These are phyloP conservation scores for Antheraea mylitta DNA, from an alignment of 1,140 invertebrate genomes.

Conservation along the genomic window DNA sequence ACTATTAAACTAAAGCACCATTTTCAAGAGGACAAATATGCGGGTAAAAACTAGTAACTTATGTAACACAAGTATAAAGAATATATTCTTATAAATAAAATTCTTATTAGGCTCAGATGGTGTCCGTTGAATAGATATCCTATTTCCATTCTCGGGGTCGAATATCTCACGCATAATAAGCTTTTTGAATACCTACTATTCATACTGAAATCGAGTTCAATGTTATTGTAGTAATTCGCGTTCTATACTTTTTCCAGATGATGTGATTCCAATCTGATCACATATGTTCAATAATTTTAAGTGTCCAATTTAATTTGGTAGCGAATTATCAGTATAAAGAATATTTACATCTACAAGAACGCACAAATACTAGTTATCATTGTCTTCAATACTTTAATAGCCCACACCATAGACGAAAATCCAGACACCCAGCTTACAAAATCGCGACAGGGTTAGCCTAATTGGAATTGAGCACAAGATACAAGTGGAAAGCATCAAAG, in stretches of 20 bases:
- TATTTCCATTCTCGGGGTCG: neutral
- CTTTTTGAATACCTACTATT: conserved; percentile 3
- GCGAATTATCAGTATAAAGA: neutral
- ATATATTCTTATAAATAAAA: neutral
- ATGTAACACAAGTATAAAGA: no score
- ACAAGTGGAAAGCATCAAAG: no score
- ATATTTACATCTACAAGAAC: neutral
- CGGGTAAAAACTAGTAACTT: no score
- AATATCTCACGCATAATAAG: neutral
- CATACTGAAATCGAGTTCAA: neutral
- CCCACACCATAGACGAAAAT: no score
- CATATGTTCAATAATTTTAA: neutral
- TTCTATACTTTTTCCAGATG: neutral
- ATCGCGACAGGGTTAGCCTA: no score
- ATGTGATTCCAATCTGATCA: neutral
- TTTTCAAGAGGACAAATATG: no score
- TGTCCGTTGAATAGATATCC: neutral
- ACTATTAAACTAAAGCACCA: no score
- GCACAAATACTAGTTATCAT: no score
- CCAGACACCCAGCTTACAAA: no score
- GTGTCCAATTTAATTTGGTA: neutral
- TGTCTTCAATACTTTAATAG: no score
- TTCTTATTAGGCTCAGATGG: neutral
- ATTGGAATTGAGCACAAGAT: no score
- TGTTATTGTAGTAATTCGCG: neutral